Evolutionary conservation across 2,888 invertebrate species (phyloP), one percentile per base, ranked within the genome.

Genomic region (Idaea biselata): DNA sequence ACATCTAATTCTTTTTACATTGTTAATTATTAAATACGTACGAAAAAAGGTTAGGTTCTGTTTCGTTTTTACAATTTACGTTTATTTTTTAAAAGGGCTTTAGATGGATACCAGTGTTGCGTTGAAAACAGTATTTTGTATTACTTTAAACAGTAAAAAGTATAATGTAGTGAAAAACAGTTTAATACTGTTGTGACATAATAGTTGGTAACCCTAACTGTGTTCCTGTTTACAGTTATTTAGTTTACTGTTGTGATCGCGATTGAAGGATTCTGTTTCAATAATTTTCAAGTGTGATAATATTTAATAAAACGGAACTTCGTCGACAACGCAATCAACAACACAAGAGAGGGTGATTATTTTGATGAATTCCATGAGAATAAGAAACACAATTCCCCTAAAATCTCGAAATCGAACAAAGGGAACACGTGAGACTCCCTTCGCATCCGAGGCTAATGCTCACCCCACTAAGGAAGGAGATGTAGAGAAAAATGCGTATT

Each of bases 401-500:
- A 89, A 90, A 91, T 90, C 90, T 88, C 87, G 79, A 88, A 88
- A 87, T 83, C 89, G 90, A 91, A 91, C 91, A 91, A 92, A 86
- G 82, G 86, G 84, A 88, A 88, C 88, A 88, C 87, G 89, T 87
- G 85, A 90, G 87, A 79, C 89, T 88, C 90, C 90, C 91, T 89
- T 81, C 83, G 80, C 79, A 80, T 79, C 81, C 82, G 82, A 84
- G 86, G 86, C 91, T 89, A 90, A 90, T 88, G 85, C 86, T 86
- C 90, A 89, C 91, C 92, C 92, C 86, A 90, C 85, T 78, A 82
- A 87, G 87, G 86, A 88, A 88, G 87, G 89, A 91, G 91, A 91
- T 88, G 90, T 86, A 87, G 88, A 92, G 91, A 92, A 92, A 91
- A 92, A 92, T 92, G 81, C 91, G 91, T 92, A 92, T 93, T 92